A percentile compares a stretch with the other conserved stretches of the same genome.
These are phyloP conservation scores for Clarias platycephalus DNA, from an alignment of 2,797 vertebrate species.

Conservation along the genomic window DNA sequence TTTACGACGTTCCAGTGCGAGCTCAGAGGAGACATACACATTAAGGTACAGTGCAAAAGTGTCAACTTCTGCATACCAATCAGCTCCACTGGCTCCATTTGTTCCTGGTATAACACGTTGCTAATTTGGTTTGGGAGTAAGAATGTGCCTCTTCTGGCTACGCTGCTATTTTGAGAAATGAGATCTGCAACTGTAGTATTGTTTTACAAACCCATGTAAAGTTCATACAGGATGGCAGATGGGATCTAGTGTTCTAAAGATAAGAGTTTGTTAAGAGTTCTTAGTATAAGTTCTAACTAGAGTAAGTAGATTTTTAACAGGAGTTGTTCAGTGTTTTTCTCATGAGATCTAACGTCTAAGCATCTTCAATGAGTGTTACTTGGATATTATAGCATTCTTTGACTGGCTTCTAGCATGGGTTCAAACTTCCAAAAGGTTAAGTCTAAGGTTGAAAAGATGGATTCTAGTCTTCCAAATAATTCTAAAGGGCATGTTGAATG, in stretches of 20 bases:
- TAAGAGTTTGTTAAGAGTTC: not conserved
- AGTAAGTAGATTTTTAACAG: not conserved
- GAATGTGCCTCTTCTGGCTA: not conserved
- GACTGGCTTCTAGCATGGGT: not conserved
- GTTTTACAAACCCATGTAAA: not conserved
- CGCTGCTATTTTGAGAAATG: not conserved
- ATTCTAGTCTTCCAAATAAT: not conserved
- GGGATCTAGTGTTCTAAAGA: not conserved
- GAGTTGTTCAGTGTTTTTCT: not conserved
- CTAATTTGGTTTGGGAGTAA: not conserved
- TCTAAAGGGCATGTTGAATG: not conserved
- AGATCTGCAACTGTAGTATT: not conserved
- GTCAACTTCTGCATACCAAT: not conserved
- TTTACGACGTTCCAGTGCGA: conserved; percentile 57
- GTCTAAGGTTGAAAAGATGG: not conserved
- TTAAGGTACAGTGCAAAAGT: conserved; percentile 53
- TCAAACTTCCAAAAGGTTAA: not conserved
- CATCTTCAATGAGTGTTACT: not conserved
- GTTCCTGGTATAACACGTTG: not conserved
- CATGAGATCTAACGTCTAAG: not conserved
- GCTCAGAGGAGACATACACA: conserved; percentile 57
- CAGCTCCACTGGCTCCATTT: not conserved
- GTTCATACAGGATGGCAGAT: not conserved
- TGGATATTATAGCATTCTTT: not conserved
- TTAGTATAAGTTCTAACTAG: not conserved